Conservation (phyloP, 2,888 invertebrate genomes). For the Pyrrhosoma nymphula region DNA sequence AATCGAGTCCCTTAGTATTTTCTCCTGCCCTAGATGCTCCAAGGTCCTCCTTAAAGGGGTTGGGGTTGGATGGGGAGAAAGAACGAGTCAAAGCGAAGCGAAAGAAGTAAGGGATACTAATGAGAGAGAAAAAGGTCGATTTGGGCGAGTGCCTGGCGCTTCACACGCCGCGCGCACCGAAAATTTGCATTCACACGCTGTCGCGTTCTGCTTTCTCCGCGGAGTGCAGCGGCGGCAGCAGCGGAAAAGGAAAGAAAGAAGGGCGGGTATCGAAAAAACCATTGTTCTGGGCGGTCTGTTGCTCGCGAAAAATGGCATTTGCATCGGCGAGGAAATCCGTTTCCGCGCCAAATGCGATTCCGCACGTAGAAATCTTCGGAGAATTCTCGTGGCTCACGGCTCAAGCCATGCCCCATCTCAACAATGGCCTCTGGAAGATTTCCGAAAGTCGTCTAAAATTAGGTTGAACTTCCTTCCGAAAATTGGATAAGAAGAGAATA, state of each 20-base stretch:
- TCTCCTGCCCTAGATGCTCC: not conserved
- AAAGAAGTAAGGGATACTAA: not conserved
- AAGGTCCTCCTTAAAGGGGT: not conserved
- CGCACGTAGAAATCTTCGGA: not conserved
- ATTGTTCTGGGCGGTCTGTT: not conserved
- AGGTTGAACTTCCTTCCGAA: not conserved
- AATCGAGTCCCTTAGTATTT: not conserved
- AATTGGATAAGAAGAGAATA: no score
- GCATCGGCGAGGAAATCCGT: not conserved
- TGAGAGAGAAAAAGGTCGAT: not conserved
- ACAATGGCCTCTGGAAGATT: not conserved
- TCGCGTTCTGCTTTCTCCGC: not conserved
- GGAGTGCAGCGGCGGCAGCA: not conserved
- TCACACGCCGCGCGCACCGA: not conserved
- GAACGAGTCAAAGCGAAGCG: not conserved
- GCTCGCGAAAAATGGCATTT: not conserved
- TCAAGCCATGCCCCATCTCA: not conserved
- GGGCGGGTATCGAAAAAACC: not conserved
- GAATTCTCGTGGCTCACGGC: not conserved
- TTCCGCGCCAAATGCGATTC: not conserved
- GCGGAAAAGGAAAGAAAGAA: not conserved
- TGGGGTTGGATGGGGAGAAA: not conserved
- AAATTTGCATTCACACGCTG: conserved; percentile 21
- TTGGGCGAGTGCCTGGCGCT: not conserved
- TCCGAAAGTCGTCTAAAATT: not conserved